phyloP scores from a whole-genome alignment of 2,888 invertebrate species.

The Syritta pipiens region DNA sequence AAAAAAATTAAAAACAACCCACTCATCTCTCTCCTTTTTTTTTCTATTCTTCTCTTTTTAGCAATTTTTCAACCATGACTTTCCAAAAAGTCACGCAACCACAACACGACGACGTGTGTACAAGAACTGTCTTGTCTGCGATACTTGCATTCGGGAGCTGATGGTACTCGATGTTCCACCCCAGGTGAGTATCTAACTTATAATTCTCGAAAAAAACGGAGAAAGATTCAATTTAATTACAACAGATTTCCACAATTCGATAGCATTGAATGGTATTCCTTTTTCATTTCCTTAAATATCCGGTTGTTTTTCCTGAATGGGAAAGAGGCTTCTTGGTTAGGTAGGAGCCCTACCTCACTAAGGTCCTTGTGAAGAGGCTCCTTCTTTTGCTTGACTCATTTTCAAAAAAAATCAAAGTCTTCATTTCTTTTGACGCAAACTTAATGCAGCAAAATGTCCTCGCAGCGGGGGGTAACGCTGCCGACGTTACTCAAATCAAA shows the following conservation, averaged over 20 bases:
- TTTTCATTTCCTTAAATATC: conserved; percentile 8
- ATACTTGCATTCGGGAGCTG: conserved; percentile 80
- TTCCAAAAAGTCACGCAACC: conserved; percentile 78
- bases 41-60: conserved; percentile 67
- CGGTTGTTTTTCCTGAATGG: background rate
- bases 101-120: conserved; percentile 78
- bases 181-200: conserved; percentile 75
- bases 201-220: background rate
- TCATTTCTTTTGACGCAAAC: too few relatives aligned
- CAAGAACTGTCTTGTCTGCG: conserved; percentile 79
- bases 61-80: conserved; percentile 80
- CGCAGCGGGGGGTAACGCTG: background rate
- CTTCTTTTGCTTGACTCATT: too few relatives aligned
- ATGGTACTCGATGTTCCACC: conserved; percentile 80
- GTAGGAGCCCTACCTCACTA: too few relatives aligned
- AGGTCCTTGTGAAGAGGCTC: too few relatives aligned
- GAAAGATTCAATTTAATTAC: background rate
- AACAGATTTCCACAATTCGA: too few relatives aligned
- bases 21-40: background rate
- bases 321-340: background rate
- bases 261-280: background rate
- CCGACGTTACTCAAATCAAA: conserved; percentile 24
- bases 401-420: too few relatives aligned
- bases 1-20: background rate
- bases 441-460: background rate